A percentile compares a stretch with the other conserved stretches of the same genome.
phyloP scores from a whole-genome alignment of 1,140 invertebrate species.

The Bombus affinis region DNA sequence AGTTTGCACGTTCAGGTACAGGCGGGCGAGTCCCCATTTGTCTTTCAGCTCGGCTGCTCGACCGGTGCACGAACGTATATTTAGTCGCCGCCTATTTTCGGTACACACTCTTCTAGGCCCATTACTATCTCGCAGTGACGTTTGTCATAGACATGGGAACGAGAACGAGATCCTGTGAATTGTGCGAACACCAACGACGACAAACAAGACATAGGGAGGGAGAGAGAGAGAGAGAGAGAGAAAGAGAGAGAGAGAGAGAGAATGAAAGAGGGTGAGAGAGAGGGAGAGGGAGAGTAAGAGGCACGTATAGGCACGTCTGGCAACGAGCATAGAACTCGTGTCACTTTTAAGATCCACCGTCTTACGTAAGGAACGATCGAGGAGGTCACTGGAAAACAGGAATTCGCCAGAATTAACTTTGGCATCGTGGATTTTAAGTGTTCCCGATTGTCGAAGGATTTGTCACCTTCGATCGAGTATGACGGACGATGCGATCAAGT shows the following conservation, averaged over 20 bases:
- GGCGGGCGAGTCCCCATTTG: conserved; percentile 45
- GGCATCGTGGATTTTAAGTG: too few relatives aligned
- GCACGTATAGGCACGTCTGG: background rate
- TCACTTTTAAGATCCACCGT: conserved; percentile 15
- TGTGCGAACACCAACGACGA: conserved; percentile 18
- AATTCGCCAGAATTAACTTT: background rate
- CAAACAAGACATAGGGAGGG: background rate
- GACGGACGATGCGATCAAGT: too few relatives aligned
- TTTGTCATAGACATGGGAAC: conserved; percentile 48
- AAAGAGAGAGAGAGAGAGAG: too few relatives aligned
- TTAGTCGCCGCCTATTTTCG: conserved; percentile 50
- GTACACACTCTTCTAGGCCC: conserved; percentile 29
- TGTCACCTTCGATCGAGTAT: background rate
- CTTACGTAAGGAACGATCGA: conserved; percentile 31
- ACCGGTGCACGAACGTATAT: conserved; percentile 49
- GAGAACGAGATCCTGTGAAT: conserved; percentile 36
- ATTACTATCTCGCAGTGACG: conserved; percentile 22
- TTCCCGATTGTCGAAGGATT: background rate
- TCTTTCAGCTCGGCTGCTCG: conserved; percentile 45
- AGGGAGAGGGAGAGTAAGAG: background rate
- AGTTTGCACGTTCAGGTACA: conserved; percentile 54
- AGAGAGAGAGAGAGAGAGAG: too few relatives aligned
- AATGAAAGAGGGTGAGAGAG: background rate
- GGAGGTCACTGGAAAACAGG: conserved; percentile 7
- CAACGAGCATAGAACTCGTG: conserved; percentile 10